Conservation (phyloP, 2,888 invertebrate genomes). For the Acronicta psi region DNA sequence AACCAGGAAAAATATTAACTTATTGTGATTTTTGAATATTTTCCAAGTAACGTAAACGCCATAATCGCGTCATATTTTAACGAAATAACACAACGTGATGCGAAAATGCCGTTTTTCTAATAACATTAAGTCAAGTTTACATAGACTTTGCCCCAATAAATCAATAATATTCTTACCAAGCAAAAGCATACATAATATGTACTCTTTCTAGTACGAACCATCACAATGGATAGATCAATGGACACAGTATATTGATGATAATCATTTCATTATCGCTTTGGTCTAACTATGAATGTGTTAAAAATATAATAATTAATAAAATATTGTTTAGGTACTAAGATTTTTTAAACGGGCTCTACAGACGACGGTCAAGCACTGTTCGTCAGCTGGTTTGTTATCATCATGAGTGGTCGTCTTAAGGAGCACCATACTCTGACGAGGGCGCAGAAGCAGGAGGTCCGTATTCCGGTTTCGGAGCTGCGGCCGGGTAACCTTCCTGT, state of each 20-base stretch:
- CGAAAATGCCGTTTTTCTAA: constrained; percentile 21
- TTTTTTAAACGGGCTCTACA: constrained; percentile 52
- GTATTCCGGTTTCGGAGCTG: constrained; percentile 79
- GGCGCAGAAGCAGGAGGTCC: constrained; percentile 85
- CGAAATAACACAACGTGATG: constrained; percentile 45
- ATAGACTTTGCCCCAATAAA: background rate
- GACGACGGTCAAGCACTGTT: constrained; percentile 60
- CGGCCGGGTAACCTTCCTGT: constrained; percentile 89
- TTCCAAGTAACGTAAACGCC: constrained; percentile 9
- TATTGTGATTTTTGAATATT: constrained; percentile 16
- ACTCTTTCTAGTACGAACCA: too few relatives aligned
- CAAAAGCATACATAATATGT: background rate
- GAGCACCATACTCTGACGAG: constrained; percentile 90
- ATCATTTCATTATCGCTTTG: constrained; percentile 43
- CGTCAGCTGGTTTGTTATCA: constrained; percentile 59
- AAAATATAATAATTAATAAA: constrained; percentile 26
- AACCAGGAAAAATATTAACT: constrained; percentile 2
- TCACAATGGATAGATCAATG: background rate
- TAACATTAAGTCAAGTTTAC: background rate
- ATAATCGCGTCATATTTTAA: constrained; percentile 43
- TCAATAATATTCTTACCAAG: background rate
- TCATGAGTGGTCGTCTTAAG: constrained; percentile 72
- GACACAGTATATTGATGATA: too few relatives aligned
- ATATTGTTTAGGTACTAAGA: constrained; percentile 25
- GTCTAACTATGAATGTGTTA: constrained; percentile 28